Percentiles rank a stretch among this genome's conserved stretches.
Conservation (phyloP, 2,113 vertebrate species). For the Saiga tatarica region DNA sequence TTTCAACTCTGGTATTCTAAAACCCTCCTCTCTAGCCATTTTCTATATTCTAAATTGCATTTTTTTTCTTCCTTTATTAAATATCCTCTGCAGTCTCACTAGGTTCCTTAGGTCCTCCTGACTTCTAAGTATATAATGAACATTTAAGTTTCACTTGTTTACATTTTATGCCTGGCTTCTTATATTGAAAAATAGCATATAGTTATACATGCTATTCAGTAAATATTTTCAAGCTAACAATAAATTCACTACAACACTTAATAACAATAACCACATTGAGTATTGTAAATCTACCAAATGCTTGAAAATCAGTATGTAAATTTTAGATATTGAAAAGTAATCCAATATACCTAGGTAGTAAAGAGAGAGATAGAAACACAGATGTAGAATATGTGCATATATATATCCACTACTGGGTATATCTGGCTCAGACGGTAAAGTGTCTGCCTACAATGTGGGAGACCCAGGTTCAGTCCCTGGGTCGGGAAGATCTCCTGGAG, state of each 20-base stretch:
- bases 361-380: not conserved
- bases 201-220: not conserved
- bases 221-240: constrained; percentile 2
- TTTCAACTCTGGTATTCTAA: not conserved
- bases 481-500: too few relatives aligned
- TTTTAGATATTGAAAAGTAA: not conserved
- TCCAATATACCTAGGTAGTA: not conserved
- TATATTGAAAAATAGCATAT: not conserved
- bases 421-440: too few relatives aligned
- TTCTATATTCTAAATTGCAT: not conserved
- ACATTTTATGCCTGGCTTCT: not conserved
- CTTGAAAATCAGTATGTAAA: not conserved
- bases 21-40: not conserved
- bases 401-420: too few relatives aligned
- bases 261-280: not conserved
- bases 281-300: not conserved
- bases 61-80: not conserved
- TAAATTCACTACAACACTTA: not conserved
- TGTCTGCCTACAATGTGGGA: too few relatives aligned
- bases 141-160: not conserved
- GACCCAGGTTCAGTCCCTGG: too few relatives aligned
- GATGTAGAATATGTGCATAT: not conserved
- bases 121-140: not conserved
- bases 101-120: not conserved
- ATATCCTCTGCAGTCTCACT: not conserved